Base-by-base conservation (phyloP, 30 jellyfish, hydroid and myxozoan species). In the Aurelia sp. region DNA sequence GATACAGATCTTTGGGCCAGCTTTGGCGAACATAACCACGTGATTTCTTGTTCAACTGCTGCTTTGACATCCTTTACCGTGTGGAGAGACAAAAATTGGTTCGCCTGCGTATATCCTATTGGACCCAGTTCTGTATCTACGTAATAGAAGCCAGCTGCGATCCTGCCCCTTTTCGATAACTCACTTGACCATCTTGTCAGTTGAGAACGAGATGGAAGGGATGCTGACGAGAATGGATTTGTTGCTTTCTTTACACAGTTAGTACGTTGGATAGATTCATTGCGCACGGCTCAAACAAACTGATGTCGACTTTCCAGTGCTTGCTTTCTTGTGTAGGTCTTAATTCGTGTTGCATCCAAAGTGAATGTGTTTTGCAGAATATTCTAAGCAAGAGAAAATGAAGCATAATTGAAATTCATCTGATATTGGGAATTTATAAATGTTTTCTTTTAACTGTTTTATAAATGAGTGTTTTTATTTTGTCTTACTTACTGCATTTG, bases 21-120 rank as follows among this genome's bases (percentile, higher is more conserved):
- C 72, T 51, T 47, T 74, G 85, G 51, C 50, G 48, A 19, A 41
- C 17, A 9, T 53, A 74, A 57, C 72, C 85, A 74, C 22, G 70
- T 73, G 18, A 74, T 74, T 68, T 74, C 85, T 51, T 74, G 70
- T 35, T 57, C 85, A 13, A 74, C 85, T 22, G 71, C 70, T 51
- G 51, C 72, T 51, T 51, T 18, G 85, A 74, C 55, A 47, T 13
- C 72, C 51, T 51, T 22, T 48, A 51, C 72, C 72, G 51, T 74
- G 27, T 74, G 85, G 13, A 74, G 72, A 38, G 81, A 38, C 65
- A 70, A 70, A 13, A 70, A 70, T 18, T 70, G 81, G 65, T 50
- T 50, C 63, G 20, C 81, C 63, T 70, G 65, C 16, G 41, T 58
- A 70, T 70, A 70, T 40, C 65, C 67, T 38, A 70, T 40, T 38